Conservation (phyloP, 2,113 vertebrate genomes). For the Tautogolabrus adspersus region DNA sequence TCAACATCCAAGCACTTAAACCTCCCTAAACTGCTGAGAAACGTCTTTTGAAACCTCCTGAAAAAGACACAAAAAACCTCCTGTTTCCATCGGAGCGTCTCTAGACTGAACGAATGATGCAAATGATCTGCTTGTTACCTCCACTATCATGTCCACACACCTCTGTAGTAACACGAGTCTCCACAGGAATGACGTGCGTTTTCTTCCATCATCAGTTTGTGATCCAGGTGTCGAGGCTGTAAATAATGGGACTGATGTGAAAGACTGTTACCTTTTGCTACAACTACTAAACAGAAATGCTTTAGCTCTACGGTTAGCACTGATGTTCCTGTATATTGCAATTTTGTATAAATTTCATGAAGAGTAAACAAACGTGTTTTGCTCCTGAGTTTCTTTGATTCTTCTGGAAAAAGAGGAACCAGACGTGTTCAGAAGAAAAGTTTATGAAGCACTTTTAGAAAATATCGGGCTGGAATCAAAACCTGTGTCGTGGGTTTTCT, state of each 20-base stretch:
- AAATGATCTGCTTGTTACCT: not conserved
- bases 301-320: constrained; percentile 23
- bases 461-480: too few relatives aligned
- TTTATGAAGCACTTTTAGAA: not conserved
- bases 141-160: constrained; percentile 56
- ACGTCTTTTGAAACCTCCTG: constrained; percentile 6
- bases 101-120: constrained; percentile 6
- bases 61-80: too few relatives aligned
- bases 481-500: too few relatives aligned
- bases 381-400: constrained; percentile 7
- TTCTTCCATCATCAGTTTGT: constrained; percentile 1
- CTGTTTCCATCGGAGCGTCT: constrained; percentile 3
- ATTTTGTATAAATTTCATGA: constrained; percentile 61
- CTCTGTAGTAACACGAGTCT: not conserved
- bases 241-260: constrained; percentile 63
- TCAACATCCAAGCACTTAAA: not conserved
- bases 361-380: constrained; percentile 55
- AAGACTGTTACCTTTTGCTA: constrained; percentile 47
- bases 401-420: too few relatives aligned
- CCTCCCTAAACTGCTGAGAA: not conserved
- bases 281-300: constrained; percentile 1
- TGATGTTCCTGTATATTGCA: constrained; percentile 61
- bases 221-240: constrained; percentile 31
- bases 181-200: constrained; percentile 10
- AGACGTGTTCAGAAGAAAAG: too few relatives aligned